Conservation (phyloP, 2,113 vertebrate species). For the Chrysochloris asiatica region DNA sequence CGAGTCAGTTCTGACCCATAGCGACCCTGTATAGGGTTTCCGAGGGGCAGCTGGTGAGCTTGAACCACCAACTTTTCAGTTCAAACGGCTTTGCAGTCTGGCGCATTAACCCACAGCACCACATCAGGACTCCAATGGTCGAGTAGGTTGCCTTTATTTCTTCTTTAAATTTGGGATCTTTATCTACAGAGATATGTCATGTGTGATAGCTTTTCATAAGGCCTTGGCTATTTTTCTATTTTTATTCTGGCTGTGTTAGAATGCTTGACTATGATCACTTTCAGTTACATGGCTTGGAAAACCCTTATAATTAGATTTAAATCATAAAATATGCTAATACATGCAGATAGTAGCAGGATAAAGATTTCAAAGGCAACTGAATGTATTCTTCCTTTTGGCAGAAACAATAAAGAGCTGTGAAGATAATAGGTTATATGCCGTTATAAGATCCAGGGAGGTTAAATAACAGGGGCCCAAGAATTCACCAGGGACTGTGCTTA, state of each 20-base stretch:
- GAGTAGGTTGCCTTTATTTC: neutral
- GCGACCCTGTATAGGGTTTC: no score
- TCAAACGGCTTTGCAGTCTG: no score
- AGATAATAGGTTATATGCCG: neutral
- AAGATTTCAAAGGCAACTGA: conserved; percentile 67
- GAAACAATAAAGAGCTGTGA: neutral
- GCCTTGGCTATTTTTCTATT: neutral
- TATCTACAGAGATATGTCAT: neutral
- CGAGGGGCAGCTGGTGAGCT: no score
- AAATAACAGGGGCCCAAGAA: neutral
- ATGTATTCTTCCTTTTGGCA: conserved; percentile 47
- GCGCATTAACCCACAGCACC: no score
- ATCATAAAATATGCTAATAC: conserved; percentile 74
- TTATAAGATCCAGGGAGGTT: neutral
- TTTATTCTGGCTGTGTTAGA: conserved; percentile 27
- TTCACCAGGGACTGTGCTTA: neutral
- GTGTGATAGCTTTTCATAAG: neutral
- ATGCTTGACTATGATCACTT: conserved; percentile 19
- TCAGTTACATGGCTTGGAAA: conserved; percentile 43
- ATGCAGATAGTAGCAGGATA: conserved; percentile 62
- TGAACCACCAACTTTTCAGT: no score
- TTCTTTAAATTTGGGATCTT: neutral
- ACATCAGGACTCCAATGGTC: no score
- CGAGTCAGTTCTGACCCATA: no score
- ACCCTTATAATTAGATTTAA: conserved; percentile 72